Base-by-base conservation (phyloP, 2,888 invertebrate genomes). In the Ferrisia virgata region DNA sequence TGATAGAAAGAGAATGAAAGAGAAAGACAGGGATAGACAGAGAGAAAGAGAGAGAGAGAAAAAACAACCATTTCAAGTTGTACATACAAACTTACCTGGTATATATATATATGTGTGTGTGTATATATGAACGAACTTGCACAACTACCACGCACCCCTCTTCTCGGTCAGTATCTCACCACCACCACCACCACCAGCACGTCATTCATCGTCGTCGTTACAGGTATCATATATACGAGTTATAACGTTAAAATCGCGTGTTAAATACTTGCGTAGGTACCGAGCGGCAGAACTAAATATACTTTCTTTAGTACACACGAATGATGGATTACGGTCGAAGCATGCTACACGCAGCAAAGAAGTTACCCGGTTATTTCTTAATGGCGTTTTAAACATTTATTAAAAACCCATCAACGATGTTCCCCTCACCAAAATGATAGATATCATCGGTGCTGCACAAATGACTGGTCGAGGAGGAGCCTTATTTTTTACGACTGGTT, bases 331-430 rank as follows among this genome's bases (percentile, higher is more conserved):
- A 79, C 47, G 31, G 31, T 43, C 47, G 79, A 79, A 79, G 79
- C 79, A 79, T 47, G 79, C 79, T 79, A 47, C 79, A 79, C 79
- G 79, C 79, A 79, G 79, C 28, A 47, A 79, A 79, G 79, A 79
- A 79, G 79, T 79, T 79, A 25, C 79, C 47, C 31, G 79, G 43
- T 79, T 79, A 82, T 82, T 58, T 72, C 43, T 69, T 82, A 82
- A 82, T 72, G 82, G 72, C 82, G 82, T 82, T 82, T 72, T 82
- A 82, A 82, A 82, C 82, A 82, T 82, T 82, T 82, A 82, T 82
- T 82, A 82, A 82, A 82, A 82, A 82, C 39, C 69, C 72, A 82
- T 82, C 72, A 82, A 72, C 64, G 36, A 82, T 82, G 72, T 36
- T 69, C 69, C 69, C 36, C 58, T 40, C 36, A 72, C n/a, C 72